These are phyloP conservation scores for Oryzias woworae DNA, from an alignment of 2,113 vertebrate genomes.

Conservation along the genomic window DNA sequence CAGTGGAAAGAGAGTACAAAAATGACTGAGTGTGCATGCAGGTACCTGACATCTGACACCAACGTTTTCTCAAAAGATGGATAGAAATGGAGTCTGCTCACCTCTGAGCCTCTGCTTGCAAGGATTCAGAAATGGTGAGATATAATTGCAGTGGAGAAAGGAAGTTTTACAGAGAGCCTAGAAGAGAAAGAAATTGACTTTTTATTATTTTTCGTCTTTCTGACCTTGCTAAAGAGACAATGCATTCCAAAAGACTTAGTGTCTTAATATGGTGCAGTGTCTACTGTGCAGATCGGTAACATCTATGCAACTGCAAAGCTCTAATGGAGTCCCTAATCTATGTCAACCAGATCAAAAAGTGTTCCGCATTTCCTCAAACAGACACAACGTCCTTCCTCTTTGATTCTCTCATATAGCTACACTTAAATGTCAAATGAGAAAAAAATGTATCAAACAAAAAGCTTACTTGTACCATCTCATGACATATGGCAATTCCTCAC, in stretches of 20 bases:
- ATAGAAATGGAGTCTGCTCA: slow-evolving; percentile 42
- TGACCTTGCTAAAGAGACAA: slow-evolving; percentile 42
- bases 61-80: slow-evolving; percentile 43
- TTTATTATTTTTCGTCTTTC: slow-evolving; percentile 27
- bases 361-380: no score
- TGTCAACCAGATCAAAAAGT: not conserved
- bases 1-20: slow-evolving; percentile 18
- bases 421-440: no score
- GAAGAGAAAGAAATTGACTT: slow-evolving; percentile 18
- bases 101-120: slow-evolving; percentile 13
- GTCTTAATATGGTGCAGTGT: slow-evolving; percentile 3
- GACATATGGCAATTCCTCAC: no score
- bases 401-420: no score
- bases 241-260: slow-evolving; percentile 10
- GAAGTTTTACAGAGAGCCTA: slow-evolving; percentile 7
- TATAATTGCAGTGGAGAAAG: slow-evolving; percentile 27
- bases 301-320: slow-evolving; percentile 4
- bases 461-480: no score
- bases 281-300: slow-evolving; percentile 12
- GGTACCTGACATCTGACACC: slow-evolving; percentile 50
- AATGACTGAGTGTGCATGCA: slow-evolving; percentile 46
- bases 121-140: slow-evolving; percentile 18
- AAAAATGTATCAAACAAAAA: no score
- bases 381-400: no score
- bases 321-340: slow-evolving; percentile 3